A percentile compares a stretch with the other conserved stretches of the same genome.
Evolutionary conservation across 2,113 vertebrate species (phyloP).

Genomic region (Paradoxurus hermaphroditus): DNA sequence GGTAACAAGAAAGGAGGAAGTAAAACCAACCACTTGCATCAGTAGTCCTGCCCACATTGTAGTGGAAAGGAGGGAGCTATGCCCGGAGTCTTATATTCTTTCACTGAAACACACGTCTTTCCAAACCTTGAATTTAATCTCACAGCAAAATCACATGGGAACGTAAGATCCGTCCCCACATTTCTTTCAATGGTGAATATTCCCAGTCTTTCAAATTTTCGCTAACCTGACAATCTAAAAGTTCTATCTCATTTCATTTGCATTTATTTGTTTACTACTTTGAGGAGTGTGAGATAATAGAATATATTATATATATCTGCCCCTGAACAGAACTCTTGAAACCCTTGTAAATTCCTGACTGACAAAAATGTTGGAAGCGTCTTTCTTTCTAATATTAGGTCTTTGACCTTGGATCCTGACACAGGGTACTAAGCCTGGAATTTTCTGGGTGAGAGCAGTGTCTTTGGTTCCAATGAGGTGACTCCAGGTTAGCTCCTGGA

Average conservation of each 20-base stretch:
- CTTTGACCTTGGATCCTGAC: not conserved
- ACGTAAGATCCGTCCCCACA: not conserved
- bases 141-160: not conserved
- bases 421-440: not conserved
- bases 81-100: not conserved
- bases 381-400: not conserved
- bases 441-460: not conserved
- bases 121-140: not conserved
- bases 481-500: not conserved
- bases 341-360: not conserved
- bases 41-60: not conserved
- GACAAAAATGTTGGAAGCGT: not conserved
- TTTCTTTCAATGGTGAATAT: not conserved
- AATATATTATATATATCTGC: not conserved
- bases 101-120: not conserved
- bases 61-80: not conserved
- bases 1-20: not conserved
- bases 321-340: not conserved
- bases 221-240: not conserved
- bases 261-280: not conserved
- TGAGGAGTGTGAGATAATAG: not conserved
- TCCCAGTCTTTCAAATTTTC: not conserved
- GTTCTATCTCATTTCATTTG: not conserved
- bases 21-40: not conserved
- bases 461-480: not conserved